Percentiles rank a stretch among this genome's conserved stretches.
Evolutionary conservation across 2,113 vertebrate genomes (phyloP).

Genomic region (Dromaius novaehollandiae): DNA sequence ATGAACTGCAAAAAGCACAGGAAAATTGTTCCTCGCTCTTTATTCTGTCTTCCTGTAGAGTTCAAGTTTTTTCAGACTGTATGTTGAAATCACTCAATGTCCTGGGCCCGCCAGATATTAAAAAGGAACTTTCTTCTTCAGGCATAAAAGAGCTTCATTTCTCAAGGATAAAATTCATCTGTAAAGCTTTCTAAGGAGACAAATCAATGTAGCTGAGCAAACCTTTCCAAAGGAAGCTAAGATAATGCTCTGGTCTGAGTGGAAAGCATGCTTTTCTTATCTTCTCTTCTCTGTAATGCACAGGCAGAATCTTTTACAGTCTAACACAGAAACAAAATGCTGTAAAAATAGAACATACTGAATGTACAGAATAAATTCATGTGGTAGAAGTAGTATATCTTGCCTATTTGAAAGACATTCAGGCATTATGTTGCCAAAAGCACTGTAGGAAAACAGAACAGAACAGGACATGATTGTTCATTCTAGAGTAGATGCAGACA

Average conservation of each 20-base stretch:
- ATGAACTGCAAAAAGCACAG: background rate
- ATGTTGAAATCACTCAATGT: background rate
- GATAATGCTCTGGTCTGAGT: background rate
- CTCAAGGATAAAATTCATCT: background rate
- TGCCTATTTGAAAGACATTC: background rate
- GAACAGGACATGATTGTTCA: background rate
- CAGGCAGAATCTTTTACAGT: too few species aligned
- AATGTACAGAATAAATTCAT: background rate
- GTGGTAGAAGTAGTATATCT: background rate
- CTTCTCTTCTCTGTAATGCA: too few species aligned
- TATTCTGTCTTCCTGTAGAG: background rate
- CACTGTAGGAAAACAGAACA: background rate
- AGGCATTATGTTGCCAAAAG: background rate
- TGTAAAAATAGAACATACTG: too few species aligned
- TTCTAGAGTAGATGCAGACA: background rate
- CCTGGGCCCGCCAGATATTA: background rate
- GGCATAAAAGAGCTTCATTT: background rate
- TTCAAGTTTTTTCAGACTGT: background rate
- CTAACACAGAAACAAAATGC: too few species aligned
- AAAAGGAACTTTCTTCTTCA: background rate
- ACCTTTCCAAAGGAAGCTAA: background rate
- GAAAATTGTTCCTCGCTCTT: background rate
- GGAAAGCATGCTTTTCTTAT: background rate
- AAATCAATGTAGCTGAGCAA: background rate
- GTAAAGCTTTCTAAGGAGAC: background rate